Evolutionary conservation across 2,113 vertebrate species (phyloP), one percentile per base, ranked within the genome.

Genomic region (Thalassoma bifasciatum): DNA sequence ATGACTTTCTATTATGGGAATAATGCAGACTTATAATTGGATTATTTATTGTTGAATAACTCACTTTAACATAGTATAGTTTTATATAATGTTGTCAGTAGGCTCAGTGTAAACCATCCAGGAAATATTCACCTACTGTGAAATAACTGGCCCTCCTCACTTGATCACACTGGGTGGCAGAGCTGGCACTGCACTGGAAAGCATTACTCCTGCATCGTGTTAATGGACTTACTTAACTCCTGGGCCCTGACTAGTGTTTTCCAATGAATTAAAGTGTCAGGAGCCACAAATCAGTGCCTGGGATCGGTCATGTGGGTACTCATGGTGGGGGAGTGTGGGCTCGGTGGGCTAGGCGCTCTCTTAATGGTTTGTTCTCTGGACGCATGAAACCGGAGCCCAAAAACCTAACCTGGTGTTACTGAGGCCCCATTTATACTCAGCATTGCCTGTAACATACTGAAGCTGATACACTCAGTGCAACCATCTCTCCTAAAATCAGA

Each of bases 311-410:
- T 84, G 78, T 86, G 88, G 90, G 82, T 82, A 82, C 78, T 26
- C 36, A 51, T 65, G 46, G 46, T 49, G 62, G 74, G 63, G 72
- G 79, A 78, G 63, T 60, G 84, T 46, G 73, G 76, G 56, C 58
- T 61, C 23, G 66, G 70, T 83, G 75, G 81, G 91, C 80, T 80
- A 53, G 58, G 83, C 79, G 75, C 91, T 93, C 93, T 93, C 92
- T 91, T 94, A 94, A 93, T 93, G 93, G 93, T 92, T 92, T 86
- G 84, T 92, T 95, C 94, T 92, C 91, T 85, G 93, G 94, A 94
- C 91, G 92, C 91, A 86, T 66, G 88, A 95, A 95, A 94, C 50
- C 10, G 61, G 89, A 86, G 89, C 89, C 81, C 66, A 22, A 88
- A 49, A 81, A 79, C 77, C 56, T 37, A 38, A 77, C 91, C 86